These are phyloP conservation scores for Stegana nigrithorax DNA, from an alignment of 2,888 invertebrate genomes.

Conservation along the genomic window DNA sequence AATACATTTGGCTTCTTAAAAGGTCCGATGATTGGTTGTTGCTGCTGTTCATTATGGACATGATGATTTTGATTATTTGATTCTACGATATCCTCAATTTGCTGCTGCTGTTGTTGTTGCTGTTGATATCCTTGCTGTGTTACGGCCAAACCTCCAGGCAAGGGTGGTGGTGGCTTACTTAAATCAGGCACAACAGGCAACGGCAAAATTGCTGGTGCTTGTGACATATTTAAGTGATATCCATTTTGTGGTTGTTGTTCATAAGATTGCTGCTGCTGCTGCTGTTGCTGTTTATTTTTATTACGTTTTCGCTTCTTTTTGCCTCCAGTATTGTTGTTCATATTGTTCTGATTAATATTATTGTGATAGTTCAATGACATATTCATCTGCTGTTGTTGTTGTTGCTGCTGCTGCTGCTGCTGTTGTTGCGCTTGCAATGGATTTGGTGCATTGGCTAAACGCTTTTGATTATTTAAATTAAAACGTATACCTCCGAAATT, in stretches of 20 bases:
- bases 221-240: constrained; percentile 15
- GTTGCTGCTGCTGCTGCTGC: constrained; percentile 54
- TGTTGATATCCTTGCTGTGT: constrained; percentile 2
- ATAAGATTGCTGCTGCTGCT: constrained; percentile 29
- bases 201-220: constrained; percentile 54
- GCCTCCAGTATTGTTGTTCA: constrained; percentile 69
- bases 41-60: background rate
- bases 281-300: constrained; percentile 70
- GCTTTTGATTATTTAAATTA: constrained; percentile 70
- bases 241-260: constrained; percentile 22
- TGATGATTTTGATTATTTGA: background rate
- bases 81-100: background rate
- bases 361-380: constrained; percentile 32
- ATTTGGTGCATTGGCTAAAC: constrained; percentile 62
- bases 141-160: no score
- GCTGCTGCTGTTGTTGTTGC: constrained; percentile 12
- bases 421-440: constrained; percentile 47
- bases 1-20: constrained; percentile 67
- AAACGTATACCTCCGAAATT: constrained; percentile 72
- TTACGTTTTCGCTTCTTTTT: constrained; percentile 85
- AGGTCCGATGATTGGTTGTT: background rate
- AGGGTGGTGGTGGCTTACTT: constrained; percentile 64
- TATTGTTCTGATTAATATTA: constrained; percentile 63
- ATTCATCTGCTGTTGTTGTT: constrained; percentile 14
- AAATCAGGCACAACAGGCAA: constrained; percentile 56